Evolutionary conservation across 1,140 invertebrate genomes (phyloP).

Genomic region (Andricus grossulariae): DNA sequence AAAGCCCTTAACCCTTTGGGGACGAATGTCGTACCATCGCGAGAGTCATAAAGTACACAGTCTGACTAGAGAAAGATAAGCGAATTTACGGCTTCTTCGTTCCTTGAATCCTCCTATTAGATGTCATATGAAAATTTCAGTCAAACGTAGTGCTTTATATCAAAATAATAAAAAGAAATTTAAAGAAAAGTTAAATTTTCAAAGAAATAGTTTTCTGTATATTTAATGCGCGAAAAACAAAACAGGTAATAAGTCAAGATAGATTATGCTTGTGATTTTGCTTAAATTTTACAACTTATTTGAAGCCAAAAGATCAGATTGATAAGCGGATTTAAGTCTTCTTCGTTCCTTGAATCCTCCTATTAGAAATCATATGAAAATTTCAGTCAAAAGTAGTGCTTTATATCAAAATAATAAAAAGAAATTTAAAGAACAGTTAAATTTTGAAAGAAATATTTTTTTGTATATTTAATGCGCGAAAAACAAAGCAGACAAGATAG

Average conservation of each 20-base stretch:
- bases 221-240: no score
- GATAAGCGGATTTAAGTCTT: not conserved
- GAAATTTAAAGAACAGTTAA: not conserved
- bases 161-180: not conserved
- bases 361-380: not conserved
- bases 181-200: no score
- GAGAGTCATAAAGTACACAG: slow-evolving; percentile 3
- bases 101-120: not conserved
- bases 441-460: no score
- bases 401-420: not conserved
- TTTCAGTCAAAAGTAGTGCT: not conserved
- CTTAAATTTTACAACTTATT: no score
- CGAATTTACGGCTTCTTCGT: not conserved
- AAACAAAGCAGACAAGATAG: no score
- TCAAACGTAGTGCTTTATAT: not conserved
- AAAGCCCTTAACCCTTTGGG: slow-evolving; percentile 3
- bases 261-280: no score
- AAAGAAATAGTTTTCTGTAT: no score
- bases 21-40: slow-evolving; percentile 13
- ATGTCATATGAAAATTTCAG: not conserved
- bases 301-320: no score
- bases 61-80: slow-evolving; percentile 15
- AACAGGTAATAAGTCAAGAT: no score
- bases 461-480: no score
- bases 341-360: not conserved